Percentiles rank a stretch among this genome's conserved stretches.
Evolutionary conservation across 2,888 invertebrate genomes (phyloP).

Genomic region (Gibbula magus): DNA sequence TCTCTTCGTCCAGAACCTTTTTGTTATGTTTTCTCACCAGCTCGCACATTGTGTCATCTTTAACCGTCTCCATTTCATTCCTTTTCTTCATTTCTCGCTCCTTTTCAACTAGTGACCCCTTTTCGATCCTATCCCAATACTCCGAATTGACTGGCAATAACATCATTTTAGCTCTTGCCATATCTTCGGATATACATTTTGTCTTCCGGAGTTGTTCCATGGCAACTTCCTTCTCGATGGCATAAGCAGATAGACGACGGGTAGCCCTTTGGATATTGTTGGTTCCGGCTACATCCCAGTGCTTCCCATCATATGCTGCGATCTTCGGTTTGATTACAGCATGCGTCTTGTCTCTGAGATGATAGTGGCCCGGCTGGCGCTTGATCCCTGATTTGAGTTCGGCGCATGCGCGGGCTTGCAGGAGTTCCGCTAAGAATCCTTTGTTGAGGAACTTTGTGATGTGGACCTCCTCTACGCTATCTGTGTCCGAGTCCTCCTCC

Average conservation of each 20-base stretch:
- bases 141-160: neutral
- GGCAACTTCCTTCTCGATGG: constrained; percentile 23
- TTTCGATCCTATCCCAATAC: neutral
- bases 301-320: constrained; percentile 29
- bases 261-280: constrained; percentile 28
- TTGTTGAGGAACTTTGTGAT: constrained; percentile 29
- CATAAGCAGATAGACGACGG: constrained; percentile 28
- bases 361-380: constrained; percentile 35
- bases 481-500: neutral
- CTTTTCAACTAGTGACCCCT: neutral
- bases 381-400: constrained; percentile 20
- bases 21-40: constrained; percentile 26
- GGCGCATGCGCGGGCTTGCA: constrained; percentile 29
- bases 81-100: neutral
- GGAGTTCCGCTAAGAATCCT: constrained; percentile 20
- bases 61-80: constrained; percentile 5
- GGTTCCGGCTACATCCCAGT: constrained; percentile 34
- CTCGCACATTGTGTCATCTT: constrained; percentile 32
- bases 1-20: constrained; percentile 22
- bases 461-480: constrained; percentile 34
- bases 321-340: constrained; percentile 20
- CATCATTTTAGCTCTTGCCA: neutral
- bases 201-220: neutral
- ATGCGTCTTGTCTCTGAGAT: constrained; percentile 32
- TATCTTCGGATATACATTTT: neutral